Base-by-base conservation (phyloP, 2,113 vertebrate species). In the Onychorhynchus coronatus region DNA sequence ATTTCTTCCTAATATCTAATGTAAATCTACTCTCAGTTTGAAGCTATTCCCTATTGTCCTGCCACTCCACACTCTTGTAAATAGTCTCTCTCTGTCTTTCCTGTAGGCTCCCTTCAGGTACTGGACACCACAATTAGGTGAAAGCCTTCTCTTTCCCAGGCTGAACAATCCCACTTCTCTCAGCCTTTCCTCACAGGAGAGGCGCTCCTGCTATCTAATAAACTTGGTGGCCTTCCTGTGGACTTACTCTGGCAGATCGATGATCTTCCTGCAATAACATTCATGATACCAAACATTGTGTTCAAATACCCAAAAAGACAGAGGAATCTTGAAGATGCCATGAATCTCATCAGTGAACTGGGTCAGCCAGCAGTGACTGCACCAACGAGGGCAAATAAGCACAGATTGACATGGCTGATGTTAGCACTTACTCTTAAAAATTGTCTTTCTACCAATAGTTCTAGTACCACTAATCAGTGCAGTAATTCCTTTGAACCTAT, bases 61-160 rank as follows among this genome's bases (percentile, higher is more conserved):
- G 11, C n/a, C 24, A 12, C 19, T 82, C 23, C 46, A 59, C 7
- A 4, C 6, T 0, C 22, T 9, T 20, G 61, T 30, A 30, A 41
- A 62, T 28, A 62, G 59, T 28, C 37, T 27, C 16, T 39, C 35
- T 62, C 11, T 18, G 28, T 39, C 23, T 37, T 73, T 73, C 4
- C 22, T 52, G 4, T 13, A 5, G 52, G 1, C 7, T 67, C 12
- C 4, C 31, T 59, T 39, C 0, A 0, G 10, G 19, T 4, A 4
- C 18, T 33, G 22, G 19, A 27, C 25, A 52, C 14, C 5, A 1
- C 18, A 37, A 3, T 27, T 1, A 31, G 4, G 8, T 42, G 0
- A 0, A 4, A 21, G 14, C 4, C 8, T 52, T 52, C 7, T 17
- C 17, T 42, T 8, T 50, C 42, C 44, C 53, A 39, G 23, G 0